Percentiles rank a stretch among this genome's conserved stretches.
These are phyloP conservation scores for Oceanodroma leucorhoa DNA, from an alignment of 2,797 vertebrate genomes.

Conservation along the genomic window DNA sequence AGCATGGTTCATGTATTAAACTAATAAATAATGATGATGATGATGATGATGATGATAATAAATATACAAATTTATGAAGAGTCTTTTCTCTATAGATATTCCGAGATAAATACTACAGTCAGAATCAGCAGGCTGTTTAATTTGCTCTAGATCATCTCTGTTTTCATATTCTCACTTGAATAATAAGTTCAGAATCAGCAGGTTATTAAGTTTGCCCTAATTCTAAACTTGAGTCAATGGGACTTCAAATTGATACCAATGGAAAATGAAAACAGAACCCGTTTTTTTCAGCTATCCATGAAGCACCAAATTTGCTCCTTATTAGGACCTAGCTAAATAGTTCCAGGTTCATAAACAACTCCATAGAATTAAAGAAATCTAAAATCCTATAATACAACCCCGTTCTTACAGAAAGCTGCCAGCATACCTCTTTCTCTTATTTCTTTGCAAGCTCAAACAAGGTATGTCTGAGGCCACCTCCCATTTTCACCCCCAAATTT, in stretches of 20 bases:
- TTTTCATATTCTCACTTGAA: constrained; percentile 24
- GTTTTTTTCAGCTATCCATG: neutral
- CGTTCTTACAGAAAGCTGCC: neutral
- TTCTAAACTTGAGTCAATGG: constrained; percentile 14
- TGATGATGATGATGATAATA: neutral
- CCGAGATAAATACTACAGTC: neutral
- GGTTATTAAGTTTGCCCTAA: constrained; percentile 41
- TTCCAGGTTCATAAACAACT: neutral
- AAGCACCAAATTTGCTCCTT: neutral
- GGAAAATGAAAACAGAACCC: neutral
- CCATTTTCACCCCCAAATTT: neutral
- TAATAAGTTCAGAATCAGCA: constrained; percentile 29
- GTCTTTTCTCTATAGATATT: neutral
- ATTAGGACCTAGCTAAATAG: neutral
- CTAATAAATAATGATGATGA: neutral
- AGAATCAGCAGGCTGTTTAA: constrained; percentile 41
- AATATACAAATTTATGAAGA: neutral
- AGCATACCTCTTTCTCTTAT: neutral
- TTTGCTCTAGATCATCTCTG: constrained; percentile 19
- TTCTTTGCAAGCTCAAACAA: neutral
- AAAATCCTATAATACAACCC: neutral
- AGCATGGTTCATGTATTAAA: neutral
- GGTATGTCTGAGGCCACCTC: neutral
- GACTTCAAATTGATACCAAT: neutral
- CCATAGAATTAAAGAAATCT: neutral